Evolutionary conservation across 35 echinoderm and acorn worm species (phyloP).

Genomic region (Heliocidaris erythrogramma): DNA sequence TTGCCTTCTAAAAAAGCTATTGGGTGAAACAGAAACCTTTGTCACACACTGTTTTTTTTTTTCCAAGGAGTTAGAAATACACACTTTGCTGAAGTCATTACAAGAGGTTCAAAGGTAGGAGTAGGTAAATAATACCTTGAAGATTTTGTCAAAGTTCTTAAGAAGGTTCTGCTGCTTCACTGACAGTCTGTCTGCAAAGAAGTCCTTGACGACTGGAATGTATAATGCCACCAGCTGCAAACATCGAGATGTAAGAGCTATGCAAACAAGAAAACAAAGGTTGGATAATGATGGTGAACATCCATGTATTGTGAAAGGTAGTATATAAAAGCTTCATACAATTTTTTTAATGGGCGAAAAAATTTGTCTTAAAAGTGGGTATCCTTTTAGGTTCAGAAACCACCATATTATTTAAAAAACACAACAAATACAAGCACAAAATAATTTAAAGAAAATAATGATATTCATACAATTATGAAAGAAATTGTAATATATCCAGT

Average conservation of each 20-base stretch:
- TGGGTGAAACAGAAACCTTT: background rate
- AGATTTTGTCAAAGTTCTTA: constrained; percentile 95
- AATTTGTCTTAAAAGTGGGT: no score
- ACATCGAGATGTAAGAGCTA: constrained; percentile 93
- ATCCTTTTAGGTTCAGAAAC: background rate
- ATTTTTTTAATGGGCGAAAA: no score
- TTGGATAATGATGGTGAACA: no score
- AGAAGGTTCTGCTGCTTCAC: constrained; percentile 74
- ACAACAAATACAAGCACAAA: background rate
- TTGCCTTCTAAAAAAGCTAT: background rate
- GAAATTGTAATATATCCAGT: background rate
- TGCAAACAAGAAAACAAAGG: background rate
- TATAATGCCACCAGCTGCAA: constrained; percentile 87
- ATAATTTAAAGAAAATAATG: background rate
- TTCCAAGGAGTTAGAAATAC: background rate
- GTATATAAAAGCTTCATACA: no score
- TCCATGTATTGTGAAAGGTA: no score
- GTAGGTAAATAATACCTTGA: constrained; percentile 66
- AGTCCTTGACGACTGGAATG: constrained; percentile 93
- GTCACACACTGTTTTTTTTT: no score
- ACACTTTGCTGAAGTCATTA: background rate
- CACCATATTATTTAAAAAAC: background rate
- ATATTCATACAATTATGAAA: background rate
- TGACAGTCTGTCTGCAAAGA: constrained; percentile 80
- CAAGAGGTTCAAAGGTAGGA: background rate